Evolutionary conservation across 2,113 vertebrate species (phyloP), one percentile per base, ranked within the genome.

Genomic region (Grammomys surdaster): DNA sequence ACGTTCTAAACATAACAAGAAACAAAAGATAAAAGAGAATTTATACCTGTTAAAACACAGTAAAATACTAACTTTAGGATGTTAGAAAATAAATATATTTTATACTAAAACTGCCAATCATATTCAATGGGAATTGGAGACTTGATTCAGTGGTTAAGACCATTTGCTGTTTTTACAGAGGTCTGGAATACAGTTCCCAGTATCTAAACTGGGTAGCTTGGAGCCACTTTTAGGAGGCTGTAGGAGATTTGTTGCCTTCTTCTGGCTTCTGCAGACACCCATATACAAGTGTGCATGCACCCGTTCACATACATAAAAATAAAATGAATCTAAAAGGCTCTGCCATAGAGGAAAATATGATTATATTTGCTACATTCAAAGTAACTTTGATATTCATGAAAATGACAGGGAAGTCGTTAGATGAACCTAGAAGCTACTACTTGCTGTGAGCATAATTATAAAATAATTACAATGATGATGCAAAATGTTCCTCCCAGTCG

Each of bases 381-480:
- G 77, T 88, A 56, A 70, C 11, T 8, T 91, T 90, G 40, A n/a
- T 78, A 46, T 51, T 91, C 6, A 80, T 84, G 16, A 63, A 85
- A 88, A n/a, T 87, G 84, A 73, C 13, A 76, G 63, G 19, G 84
- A 94, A 96, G 76, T 69, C 40, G 22, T 46, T 43, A 81, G 10
- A 3, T 48, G 46, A 88, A 46, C 19, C 11, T 78, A 24, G 46
- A 33, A 91, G 46, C 75, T 89, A 54, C 12, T 56, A 82, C 31
- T 60, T 91, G 28, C 43, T 51, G 89, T 51, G 67, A 90, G 33
- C 26, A 51, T 86, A 94, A 86, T 43, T 26, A 11, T 84, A 84
- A 91, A 77, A 84, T 56, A 75, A 93, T 73, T 80, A 46, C 20
- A 51, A 51, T 89, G 6, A 10, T 76, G 54, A 75, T 51, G 76